A percentile compares a stretch with the other conserved stretches of the same genome.
Conservation (phyloP, 35 echinoderm and acorn worm genomes). For the Holothuria glaberrima region DNA sequence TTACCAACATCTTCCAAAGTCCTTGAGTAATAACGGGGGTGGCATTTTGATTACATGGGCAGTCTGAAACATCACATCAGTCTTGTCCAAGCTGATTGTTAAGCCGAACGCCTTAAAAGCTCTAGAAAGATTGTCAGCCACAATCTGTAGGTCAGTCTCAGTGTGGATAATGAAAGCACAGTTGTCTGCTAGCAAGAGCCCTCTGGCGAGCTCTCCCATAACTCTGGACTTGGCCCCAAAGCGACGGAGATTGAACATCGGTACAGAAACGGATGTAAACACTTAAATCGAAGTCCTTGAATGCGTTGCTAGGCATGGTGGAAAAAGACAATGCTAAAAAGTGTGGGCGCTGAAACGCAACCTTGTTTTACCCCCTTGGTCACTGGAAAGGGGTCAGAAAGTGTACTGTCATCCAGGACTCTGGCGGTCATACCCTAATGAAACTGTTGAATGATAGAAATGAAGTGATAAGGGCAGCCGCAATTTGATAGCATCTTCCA, state of each 20-base stretch:
- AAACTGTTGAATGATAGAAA: background rate
- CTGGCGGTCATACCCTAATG: slow-evolving; percentile 26
- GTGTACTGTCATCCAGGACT: background rate
- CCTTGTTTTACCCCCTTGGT: slow-evolving; percentile 74
- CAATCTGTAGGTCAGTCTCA: slow-evolving; percentile 20
- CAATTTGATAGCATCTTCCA: slow-evolving; percentile 51
- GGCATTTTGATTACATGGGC: too few relatives aligned
- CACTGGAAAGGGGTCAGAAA: slow-evolving; percentile 31
- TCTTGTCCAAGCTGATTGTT: slow-evolving; percentile 34
- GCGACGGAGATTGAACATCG: background rate
- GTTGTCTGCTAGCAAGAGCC: background rate
- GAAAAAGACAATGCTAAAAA: slow-evolving; percentile 76
- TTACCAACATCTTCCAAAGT: too few relatives aligned
- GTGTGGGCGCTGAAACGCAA: slow-evolving; percentile 67
- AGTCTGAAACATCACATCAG: background rate
- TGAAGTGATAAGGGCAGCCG: slow-evolving; percentile 27
- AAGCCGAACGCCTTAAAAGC: slow-evolving; percentile 44
- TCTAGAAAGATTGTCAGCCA: slow-evolving; percentile 6
- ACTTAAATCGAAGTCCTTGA: background rate
- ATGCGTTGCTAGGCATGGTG: slow-evolving; percentile 36
- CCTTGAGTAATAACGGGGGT: background rate
- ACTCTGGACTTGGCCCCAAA: too few relatives aligned
- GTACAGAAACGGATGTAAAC: slow-evolving; percentile 24
- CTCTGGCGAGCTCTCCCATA: too few relatives aligned
- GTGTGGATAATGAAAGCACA: slow-evolving; percentile 41